Percentiles rank a stretch among this genome's conserved stretches.
Conservation (phyloP, 2,113 vertebrate genomes). For the Stomatorhinus ivindoensis region DNA sequence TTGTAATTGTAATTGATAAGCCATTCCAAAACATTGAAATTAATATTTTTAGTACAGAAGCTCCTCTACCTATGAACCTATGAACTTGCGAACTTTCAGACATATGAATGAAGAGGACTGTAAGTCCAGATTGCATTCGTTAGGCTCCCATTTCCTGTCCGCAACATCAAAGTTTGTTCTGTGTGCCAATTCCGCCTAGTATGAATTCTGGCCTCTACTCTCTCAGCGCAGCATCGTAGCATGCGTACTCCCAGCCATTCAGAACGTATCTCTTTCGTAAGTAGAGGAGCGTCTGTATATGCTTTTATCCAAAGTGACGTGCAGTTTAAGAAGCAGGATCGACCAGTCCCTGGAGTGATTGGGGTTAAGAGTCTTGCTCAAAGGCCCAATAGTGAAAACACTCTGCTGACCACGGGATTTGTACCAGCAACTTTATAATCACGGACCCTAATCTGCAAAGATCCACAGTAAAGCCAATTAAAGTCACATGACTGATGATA, state of each 20-base stretch:
- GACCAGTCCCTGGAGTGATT: neutral
- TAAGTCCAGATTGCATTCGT: too few relatives aligned
- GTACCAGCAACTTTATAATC: neutral
- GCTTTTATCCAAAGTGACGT: neutral
- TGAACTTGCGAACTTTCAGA: too few relatives aligned
- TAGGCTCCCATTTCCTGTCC: too few relatives aligned
- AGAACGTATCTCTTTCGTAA: too few relatives aligned
- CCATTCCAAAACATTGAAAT: neutral
- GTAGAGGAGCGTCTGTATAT: too few relatives aligned
- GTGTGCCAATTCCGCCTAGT: too few relatives aligned
- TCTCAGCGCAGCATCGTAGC: too few relatives aligned
- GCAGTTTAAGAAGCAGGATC: neutral
- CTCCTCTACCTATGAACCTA: too few relatives aligned
- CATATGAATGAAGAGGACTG: too few relatives aligned
- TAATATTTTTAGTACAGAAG: neutral
- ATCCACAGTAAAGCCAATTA: neutral
- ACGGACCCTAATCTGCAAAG: neutral
- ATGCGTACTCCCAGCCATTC: too few relatives aligned
- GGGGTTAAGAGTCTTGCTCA: neutral
- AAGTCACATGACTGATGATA: neutral
- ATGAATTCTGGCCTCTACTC: too few relatives aligned
- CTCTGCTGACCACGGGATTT: neutral
- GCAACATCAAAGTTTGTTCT: too few relatives aligned
- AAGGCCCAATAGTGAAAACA: neutral
- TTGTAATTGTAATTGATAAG: neutral